Percentiles rank a stretch among this genome's conserved stretches.
phyloP scores from a whole-genome alignment of 92 coral and sea anemone species.

The Muricea muricata region DNA sequence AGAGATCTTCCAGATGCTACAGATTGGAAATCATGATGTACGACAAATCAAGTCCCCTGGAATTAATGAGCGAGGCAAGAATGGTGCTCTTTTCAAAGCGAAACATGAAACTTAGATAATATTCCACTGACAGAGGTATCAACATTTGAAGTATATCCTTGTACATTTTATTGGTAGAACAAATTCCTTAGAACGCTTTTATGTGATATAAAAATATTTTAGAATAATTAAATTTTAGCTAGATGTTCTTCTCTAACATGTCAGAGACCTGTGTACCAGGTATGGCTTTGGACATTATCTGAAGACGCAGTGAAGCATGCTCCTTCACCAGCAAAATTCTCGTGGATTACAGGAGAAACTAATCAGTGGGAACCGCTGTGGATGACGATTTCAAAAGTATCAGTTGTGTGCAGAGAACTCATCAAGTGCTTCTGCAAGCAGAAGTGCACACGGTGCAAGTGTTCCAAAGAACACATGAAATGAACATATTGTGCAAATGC shows the following conservation, averaged over 20 bases:
- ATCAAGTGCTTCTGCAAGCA: background rate
- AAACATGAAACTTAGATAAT: no score
- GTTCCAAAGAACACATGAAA: background rate
- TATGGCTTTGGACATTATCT: background rate
- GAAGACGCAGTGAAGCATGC: background rate
- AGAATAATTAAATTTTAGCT: no score
- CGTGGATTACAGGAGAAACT: background rate
- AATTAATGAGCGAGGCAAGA: slow-evolving; percentile 15
- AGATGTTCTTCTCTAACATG: no score
- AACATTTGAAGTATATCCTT: no score
- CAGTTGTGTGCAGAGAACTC: background rate
- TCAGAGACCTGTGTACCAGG: no score
- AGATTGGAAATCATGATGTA: slow-evolving; percentile 52
- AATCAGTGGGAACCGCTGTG: background rate
- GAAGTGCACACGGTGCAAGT: background rate
- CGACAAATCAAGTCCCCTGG: slow-evolving; percentile 54
- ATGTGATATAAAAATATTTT: no score
- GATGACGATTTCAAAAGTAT: background rate
- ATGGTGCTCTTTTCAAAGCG: no score
- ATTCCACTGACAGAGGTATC: no score
- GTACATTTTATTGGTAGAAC: no score
- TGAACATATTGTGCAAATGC: background rate
- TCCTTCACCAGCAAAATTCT: background rate
- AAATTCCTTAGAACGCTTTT: no score
- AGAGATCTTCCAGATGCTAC: slow-evolving; percentile 47